Evolutionary conservation across 2,797 vertebrate species (phyloP).

Genomic region (Strix occidentalis): DNA sequence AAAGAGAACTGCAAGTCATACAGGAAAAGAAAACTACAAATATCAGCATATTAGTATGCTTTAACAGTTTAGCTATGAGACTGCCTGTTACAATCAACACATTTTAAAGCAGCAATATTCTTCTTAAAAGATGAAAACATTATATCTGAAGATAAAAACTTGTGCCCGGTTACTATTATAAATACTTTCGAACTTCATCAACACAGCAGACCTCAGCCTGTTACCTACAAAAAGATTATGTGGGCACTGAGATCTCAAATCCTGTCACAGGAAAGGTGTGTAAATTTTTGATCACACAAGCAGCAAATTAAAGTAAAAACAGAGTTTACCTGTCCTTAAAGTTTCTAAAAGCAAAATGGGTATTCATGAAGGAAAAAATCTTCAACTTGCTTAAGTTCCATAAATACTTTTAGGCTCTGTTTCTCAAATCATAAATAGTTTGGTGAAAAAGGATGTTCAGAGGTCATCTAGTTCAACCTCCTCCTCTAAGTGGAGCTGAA

Average conservation of each 20-base stretch:
- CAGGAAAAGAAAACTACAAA: background rate
- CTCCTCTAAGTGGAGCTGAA: background rate
- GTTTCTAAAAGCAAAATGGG: background rate
- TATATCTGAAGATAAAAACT: background rate
- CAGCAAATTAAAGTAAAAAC: background rate
- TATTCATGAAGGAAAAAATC: background rate
- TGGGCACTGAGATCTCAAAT: background rate
- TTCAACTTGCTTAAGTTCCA: background rate
- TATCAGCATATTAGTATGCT: background rate
- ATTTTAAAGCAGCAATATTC: background rate
- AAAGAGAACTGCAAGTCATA: background rate
- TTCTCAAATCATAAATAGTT: background rate
- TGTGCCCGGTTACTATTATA: background rate
- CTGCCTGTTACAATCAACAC: accelerated
- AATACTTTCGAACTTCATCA: background rate
- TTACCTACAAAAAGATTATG: background rate
- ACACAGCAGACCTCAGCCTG: background rate
- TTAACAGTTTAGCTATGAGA: background rate
- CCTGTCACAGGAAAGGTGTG: background rate
- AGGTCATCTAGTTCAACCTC: background rate
- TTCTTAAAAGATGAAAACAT: background rate
- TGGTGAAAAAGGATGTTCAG: background rate
- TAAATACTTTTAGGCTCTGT: background rate
- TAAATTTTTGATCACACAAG: background rate
- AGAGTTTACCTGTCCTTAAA: background rate